phyloP scores from a whole-genome alignment of 2,113 vertebrate species.

The Caracal caracal region DNA sequence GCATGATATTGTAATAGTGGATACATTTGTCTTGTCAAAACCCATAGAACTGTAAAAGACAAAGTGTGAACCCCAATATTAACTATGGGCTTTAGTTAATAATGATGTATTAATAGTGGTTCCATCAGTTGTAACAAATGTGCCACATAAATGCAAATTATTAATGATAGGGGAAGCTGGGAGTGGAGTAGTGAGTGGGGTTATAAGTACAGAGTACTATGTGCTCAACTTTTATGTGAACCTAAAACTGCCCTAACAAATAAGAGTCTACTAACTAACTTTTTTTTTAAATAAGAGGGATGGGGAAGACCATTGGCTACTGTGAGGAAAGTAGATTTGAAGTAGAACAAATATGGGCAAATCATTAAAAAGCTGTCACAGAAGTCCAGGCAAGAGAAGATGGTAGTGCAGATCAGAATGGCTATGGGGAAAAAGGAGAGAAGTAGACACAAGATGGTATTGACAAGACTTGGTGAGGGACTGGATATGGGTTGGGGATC shows the following conservation, averaged over 20 bases:
- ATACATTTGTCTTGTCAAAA: background rate
- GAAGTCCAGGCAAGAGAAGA: constrained; percentile 9
- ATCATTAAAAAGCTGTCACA: background rate
- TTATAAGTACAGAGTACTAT: background rate
- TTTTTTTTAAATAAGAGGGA: background rate
- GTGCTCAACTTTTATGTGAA: background rate
- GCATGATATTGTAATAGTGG: background rate
- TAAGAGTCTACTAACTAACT: background rate
- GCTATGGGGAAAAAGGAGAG: background rate
- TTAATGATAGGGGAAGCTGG: background rate
- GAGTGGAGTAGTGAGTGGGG: background rate
- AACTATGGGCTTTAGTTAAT: background rate
- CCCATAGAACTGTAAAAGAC: background rate
- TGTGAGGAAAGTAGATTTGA: background rate
- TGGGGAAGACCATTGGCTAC: background rate
- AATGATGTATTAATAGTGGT: background rate
- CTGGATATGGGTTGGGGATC: background rate
- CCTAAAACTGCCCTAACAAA: constrained; percentile 28
- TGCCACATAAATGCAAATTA: background rate
- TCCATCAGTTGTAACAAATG: background rate
- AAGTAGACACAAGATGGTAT: background rate
- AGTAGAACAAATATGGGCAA: background rate
- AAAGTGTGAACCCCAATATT: background rate
- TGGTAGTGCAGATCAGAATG: background rate
- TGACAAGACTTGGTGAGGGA: background rate